Base-by-base conservation (phyloP, 2,888 invertebrate species). In the Melipona bicolor region DNA sequence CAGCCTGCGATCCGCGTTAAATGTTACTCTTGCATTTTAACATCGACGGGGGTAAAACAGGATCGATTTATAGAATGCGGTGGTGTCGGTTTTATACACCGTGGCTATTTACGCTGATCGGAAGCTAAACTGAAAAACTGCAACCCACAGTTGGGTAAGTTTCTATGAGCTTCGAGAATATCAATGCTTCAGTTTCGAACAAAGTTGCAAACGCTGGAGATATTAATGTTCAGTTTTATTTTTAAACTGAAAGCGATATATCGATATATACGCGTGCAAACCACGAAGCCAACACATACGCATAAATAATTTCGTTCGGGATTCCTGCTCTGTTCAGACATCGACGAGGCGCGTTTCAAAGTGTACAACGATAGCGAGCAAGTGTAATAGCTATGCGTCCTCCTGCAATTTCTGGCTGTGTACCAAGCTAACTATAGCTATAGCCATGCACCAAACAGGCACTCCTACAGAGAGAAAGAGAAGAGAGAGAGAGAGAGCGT, bases 401-500 rank as follows among this genome's bases (percentile, higher is more conserved):
- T 84, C 84, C 73, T 83, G 88, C 90, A 90, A 89, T 88, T 91
- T 90, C 89, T 88, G 91, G 91, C 90, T 74, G 81, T 84, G 86
- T 75, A 90, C 89, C 90, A 88, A 87, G 88, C 92, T 91, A 92
- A 92, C 91, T 92, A 90, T 92, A 92, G 91, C 86, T 69, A 77
- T 74, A 43, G 64, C 71, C 64, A 69, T 79, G 89, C 80, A 81
- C 85, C 83, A 83, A 88, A 85, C 84, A 85, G 82, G 79, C 67
- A 79, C 85, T 64, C 27, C 81, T 74, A 69, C 67, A 77, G 75
- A 21, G 69, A 43, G 70, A 81, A 84, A n/a, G 27, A 21, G 43
- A 43, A 43, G 43, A 43, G 43, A 43, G 43, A 9, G 9, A 9
- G 9, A 43, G 43, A 43, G 43, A 43, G 43, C 9, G 77, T 81